Conservation (phyloP, 2,888 invertebrate species). For the Aplocera efformata region DNA sequence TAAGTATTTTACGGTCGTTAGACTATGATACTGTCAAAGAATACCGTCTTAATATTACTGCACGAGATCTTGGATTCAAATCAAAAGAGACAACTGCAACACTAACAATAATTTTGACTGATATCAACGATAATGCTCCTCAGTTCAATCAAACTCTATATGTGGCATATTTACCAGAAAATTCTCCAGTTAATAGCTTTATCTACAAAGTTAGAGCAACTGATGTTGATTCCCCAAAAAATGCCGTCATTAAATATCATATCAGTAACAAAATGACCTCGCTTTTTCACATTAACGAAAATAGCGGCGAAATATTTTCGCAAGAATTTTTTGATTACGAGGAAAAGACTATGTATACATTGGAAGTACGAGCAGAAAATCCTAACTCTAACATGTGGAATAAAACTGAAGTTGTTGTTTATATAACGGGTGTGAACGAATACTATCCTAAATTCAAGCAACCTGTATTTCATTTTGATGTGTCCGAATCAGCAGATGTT, state of each 20-base stretch:
- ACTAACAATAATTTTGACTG: slow-evolving; percentile 91
- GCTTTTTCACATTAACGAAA: slow-evolving; percentile 87
- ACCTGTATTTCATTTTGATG: slow-evolving; percentile 94
- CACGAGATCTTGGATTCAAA: slow-evolving; percentile 91
- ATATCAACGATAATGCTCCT: slow-evolving; percentile 96
- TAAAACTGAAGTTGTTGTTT: slow-evolving; percentile 85
- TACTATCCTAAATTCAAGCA: slow-evolving; percentile 93
- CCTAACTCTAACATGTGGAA: slow-evolving; percentile 91
- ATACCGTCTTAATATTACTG: slow-evolving; percentile 93
- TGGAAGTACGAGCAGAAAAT: slow-evolving; percentile 91
- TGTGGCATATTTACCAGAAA: slow-evolving; percentile 90
- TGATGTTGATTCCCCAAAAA: slow-evolving; percentile 93
- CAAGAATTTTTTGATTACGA: slow-evolving; percentile 93
- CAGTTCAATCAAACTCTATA: slow-evolving; percentile 89
- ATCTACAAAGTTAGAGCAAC: slow-evolving; percentile 88
- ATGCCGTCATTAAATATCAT: slow-evolving; percentile 91
- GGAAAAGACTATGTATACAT: slow-evolving; percentile 85
- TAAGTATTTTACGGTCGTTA: slow-evolving; percentile 88
- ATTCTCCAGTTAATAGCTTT: slow-evolving; percentile 86
- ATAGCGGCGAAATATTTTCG: slow-evolving; percentile 88
- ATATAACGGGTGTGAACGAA: slow-evolving; percentile 93
- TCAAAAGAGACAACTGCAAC: slow-evolving; percentile 88
- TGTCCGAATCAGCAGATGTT: slow-evolving; percentile 94
- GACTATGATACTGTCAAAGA: slow-evolving; percentile 93
- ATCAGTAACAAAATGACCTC: slow-evolving; percentile 88